Percentiles rank a stretch among this genome's conserved stretches.
These are phyloP conservation scores for Endotricha flammealis DNA, from an alignment of 2,888 invertebrate genomes.

Conservation along the genomic window DNA sequence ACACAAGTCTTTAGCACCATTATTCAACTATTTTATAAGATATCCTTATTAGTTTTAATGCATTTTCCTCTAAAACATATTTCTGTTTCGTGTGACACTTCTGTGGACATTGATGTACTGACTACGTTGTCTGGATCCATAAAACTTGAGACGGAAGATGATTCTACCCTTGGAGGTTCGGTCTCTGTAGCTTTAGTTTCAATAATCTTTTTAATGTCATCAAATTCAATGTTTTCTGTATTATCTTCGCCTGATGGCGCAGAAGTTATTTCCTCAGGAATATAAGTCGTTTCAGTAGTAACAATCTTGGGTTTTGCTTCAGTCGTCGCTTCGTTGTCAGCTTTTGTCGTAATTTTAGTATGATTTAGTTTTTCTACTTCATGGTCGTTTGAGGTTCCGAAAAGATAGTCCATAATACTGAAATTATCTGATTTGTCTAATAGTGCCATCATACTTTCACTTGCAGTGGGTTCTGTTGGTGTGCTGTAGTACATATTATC, in stretches of 20 bases:
- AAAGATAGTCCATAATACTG: conserved; percentile 64
- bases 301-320: conserved; percentile 39
- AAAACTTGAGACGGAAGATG: conserved; percentile 55
- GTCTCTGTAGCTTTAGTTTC: conserved; percentile 25
- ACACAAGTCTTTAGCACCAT: conserved; percentile 56
- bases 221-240: conserved; percentile 20
- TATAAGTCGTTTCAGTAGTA: conserved; percentile 56
- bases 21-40: conserved; percentile 40
- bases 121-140: conserved; percentile 77
- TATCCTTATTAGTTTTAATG: conserved; percentile 80
- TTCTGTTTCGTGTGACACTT: conserved; percentile 91
- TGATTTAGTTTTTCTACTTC: conserved; percentile 34
- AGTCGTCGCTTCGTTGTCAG: conserved; percentile 36
- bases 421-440: conserved; percentile 50
- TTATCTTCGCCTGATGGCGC: conserved; percentile 25
- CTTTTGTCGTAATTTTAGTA: conserved; percentile 24
- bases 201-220: conserved; percentile 22
- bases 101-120: conserved; percentile 88
- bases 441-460: conserved; percentile 28
- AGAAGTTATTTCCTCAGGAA: conserved; percentile 66
- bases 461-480: conserved; percentile 45
- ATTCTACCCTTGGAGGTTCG: conserved; percentile 36
- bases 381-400: conserved; percentile 43
- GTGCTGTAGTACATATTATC: conserved; percentile 47
- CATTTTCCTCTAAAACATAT: conserved; percentile 92